phyloP scores from a whole-genome alignment of 2,113 vertebrate genomes.

The Charadrius vociferus region DNA sequence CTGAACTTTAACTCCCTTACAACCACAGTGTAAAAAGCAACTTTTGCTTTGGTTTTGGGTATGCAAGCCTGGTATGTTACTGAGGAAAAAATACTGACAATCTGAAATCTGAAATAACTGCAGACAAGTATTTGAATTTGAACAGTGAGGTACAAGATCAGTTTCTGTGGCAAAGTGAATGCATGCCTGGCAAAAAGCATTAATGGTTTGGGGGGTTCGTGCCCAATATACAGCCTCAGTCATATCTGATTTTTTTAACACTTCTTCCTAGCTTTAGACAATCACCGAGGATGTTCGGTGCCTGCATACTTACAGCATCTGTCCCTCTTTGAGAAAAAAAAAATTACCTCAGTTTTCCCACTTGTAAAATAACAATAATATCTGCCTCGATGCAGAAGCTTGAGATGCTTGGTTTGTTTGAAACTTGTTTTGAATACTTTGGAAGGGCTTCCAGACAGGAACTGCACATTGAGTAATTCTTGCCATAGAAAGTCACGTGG shows the following conservation, averaged over 20 bases:
- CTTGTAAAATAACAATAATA: background rate
- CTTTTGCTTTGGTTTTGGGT: background rate
- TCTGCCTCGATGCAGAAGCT: background rate
- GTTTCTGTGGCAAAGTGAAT: background rate
- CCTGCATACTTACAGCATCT: background rate
- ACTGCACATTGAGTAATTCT: slow-evolving; percentile 41
- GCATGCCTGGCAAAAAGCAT: background rate
- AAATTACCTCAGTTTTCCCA: background rate
- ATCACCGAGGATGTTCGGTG: background rate
- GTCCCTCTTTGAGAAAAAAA: background rate
- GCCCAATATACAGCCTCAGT: background rate
- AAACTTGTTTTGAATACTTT: slow-evolving; percentile 21
- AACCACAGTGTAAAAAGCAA: slow-evolving; percentile 68
- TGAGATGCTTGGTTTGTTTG: background rate
- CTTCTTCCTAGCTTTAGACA: background rate
- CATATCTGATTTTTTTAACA: background rate
- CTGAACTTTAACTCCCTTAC: slow-evolving; percentile 82
- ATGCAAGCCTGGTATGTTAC: background rate
- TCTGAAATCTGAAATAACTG: background rate
- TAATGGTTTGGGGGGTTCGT: background rate
- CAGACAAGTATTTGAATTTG: background rate
- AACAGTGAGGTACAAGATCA: background rate
- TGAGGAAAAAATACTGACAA: background rate
- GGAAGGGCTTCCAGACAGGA: slow-evolving; percentile 25
- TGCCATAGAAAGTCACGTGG: background rate